A percentile compares a stretch with the other conserved stretches of the same genome.
Evolutionary conservation across 2,113 vertebrate genomes (phyloP).

Genomic region (Calidris pygmaea): DNA sequence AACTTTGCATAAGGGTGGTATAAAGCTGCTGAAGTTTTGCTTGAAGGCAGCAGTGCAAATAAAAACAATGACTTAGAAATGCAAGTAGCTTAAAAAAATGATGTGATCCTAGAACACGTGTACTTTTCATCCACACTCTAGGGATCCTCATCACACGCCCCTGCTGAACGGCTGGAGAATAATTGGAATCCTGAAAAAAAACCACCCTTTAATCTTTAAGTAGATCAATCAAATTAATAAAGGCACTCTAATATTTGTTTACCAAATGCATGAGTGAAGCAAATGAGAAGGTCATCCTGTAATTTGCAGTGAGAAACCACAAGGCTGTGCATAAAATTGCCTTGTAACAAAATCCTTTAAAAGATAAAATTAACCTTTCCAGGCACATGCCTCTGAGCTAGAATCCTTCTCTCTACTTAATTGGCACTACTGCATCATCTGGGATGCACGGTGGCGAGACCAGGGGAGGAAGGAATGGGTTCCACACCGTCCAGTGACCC

Average conservation of each 20-base stretch:
- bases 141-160: background rate
- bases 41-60: background rate
- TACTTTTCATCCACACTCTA: background rate
- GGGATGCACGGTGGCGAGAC: background rate
- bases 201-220: constrained; percentile 12
- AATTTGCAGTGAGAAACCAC: constrained; percentile 50
- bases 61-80: background rate
- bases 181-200: constrained; percentile 26
- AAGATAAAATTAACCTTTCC: constrained; percentile 61
- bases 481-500: background rate
- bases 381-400: constrained; percentile 4
- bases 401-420: background rate
- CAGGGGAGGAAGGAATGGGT: background rate
- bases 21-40: background rate
- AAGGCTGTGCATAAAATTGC: constrained; percentile 39
- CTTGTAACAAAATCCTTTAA: constrained; percentile 44
- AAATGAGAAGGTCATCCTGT: constrained; percentile 49
- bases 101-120: background rate
- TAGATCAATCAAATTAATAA: constrained; percentile 63
- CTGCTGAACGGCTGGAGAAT: background rate
- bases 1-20: background rate
- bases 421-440: background rate
- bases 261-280: constrained; percentile 24
- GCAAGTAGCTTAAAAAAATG: background rate
- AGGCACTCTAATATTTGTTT: constrained; percentile 51